Conservation (phyloP, 92 coral and sea anemone species). For the Isaurus tuberculatus region DNA sequence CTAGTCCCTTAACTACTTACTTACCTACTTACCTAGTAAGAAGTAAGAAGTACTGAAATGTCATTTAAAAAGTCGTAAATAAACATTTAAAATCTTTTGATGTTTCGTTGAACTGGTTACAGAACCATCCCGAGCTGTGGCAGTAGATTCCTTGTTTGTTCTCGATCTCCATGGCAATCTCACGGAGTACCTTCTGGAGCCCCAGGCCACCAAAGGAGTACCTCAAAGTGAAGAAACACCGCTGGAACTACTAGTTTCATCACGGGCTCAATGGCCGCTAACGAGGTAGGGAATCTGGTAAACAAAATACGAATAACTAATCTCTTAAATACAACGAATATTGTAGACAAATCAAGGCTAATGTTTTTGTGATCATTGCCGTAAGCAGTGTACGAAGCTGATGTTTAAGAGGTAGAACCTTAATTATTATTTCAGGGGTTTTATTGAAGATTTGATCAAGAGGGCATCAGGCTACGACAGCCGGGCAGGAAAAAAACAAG, state of each 20-base stretch:
- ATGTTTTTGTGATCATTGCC: no score
- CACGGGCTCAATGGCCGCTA: slow-evolving; percentile 90
- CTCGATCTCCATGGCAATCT: slow-evolving; percentile 97
- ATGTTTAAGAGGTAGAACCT: no score
- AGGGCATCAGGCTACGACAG: no score
- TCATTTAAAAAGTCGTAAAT: not conserved
- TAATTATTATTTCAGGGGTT: no score
- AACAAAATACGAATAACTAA: not conserved
- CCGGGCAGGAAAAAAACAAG: no score
- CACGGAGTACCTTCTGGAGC: slow-evolving; percentile 90
- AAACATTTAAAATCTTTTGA: not conserved
- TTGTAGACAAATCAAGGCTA: no score
- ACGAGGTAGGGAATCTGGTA: slow-evolving; percentile 65
- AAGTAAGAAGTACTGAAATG: no score
- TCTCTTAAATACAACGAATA: no score
- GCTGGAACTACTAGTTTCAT: slow-evolving; percentile 76
- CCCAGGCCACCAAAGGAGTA: slow-evolving; percentile 80
- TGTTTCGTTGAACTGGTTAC: slow-evolving; percentile 13
- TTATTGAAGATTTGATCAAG: no score
- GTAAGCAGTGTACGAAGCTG: no score
- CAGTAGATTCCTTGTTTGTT: slow-evolving; percentile 87
- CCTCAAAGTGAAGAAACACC: slow-evolving; percentile 94
- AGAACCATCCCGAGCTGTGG: slow-evolving; percentile 75
- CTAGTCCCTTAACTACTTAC: no score
- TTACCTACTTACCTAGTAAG: no score